Conservation (phyloP, 2,888 invertebrate species). For the Neoitamus cyanurus region DNA sequence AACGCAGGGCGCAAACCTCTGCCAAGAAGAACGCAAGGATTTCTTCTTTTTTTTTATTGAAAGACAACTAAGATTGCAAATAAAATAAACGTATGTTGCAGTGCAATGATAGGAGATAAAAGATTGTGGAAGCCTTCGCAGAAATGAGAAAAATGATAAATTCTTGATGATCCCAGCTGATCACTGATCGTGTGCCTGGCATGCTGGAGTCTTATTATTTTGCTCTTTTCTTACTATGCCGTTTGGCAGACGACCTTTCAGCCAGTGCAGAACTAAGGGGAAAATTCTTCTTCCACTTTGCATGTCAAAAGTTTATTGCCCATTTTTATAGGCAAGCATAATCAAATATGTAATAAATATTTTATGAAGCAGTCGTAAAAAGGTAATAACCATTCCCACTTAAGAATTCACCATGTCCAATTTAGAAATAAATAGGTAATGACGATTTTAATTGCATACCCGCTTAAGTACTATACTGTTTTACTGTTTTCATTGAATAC, state of each 20-base stretch:
- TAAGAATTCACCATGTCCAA: neutral
- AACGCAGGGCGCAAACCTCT: neutral
- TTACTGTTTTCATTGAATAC: neutral
- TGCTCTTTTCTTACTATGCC: neutral
- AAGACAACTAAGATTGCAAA: neutral
- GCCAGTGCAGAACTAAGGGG: neutral
- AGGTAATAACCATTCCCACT: neutral
- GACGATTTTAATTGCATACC: neutral
- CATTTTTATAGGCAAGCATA: neutral
- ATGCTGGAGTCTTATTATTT: neutral
- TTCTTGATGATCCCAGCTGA: conserved; percentile 8
- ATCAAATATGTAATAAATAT: neutral
- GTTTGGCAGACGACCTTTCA: conserved; percentile 1
- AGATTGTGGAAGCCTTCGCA: neutral
- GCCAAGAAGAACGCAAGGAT: neutral
- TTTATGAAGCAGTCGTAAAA: neutral
- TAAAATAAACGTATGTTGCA: neutral
- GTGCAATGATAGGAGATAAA: neutral
- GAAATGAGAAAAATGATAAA: neutral
- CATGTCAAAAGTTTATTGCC: neutral
- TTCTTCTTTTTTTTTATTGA: neutral
- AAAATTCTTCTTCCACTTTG: neutral
- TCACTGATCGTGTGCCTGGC: neutral
- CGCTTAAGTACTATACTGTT: too few relatives aligned
- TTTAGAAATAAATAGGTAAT: neutral